Evolutionary conservation across 2,113 vertebrate genomes (phyloP), one percentile per base, ranked within the genome.

Genomic region (Solea solea): DNA sequence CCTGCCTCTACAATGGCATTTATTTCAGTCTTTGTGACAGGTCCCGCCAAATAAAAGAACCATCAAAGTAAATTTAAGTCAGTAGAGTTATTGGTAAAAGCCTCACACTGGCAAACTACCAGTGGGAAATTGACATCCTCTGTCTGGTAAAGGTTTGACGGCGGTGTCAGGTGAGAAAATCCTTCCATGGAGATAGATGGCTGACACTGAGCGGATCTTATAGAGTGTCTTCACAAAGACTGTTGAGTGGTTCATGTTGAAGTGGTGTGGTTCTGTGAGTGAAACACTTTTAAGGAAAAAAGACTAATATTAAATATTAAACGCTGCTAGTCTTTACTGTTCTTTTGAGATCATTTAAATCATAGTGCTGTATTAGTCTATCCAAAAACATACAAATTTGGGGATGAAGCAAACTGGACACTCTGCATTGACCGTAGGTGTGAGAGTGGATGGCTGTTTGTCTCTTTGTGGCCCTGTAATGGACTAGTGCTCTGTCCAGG

Each of bases 1-100:
- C 10, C 40, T 59, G 8, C 9, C 66, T 67, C n/a, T 21, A 64
- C 66, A 66, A 72, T 72, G 44, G 21, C 75, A 69, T 72, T 63
- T 60, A 74, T 69, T 84, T 48, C 27, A 1, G 50, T 21, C 15
- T n/a, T 14, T 25, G 44, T 65, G 75, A 65, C 80, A 16, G 39
- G 40, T 64, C 10, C 13, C 9, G 28, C 39, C 56, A 62, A 76
- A 64, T 65, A 48, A 72, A 76, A 51, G 48, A 70, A 42, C 55
- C 44, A 63, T 58, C 53, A 70, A 53, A 59, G 59, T 15, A 48
- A 55, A n/a, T 70, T 71, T 49, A 64, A 59, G 34, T 70, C 21
- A 64, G 51, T 9, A 60, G 16, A 51, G 39, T 69, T 70, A 15
- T 12, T 60, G 21, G n/a, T 69, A 21, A 63, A 58, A 39, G 54